phyloP scores from a whole-genome alignment of 2,888 invertebrate species.

The Sycophila texana region DNA sequence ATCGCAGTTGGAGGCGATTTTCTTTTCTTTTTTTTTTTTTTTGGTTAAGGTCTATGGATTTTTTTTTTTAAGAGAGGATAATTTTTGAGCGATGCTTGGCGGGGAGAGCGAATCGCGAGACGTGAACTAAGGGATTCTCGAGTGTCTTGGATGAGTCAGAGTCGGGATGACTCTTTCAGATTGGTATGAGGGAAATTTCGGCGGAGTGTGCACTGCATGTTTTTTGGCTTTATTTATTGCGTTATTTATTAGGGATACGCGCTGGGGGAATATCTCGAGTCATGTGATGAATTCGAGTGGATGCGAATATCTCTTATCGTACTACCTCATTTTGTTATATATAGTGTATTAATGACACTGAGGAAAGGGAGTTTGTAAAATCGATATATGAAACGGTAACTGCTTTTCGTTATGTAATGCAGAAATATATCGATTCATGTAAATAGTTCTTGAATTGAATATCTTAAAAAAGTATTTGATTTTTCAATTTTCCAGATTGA shows the following conservation, averaged over 20 bases:
- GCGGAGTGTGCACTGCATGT: not conserved
- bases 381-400: too few species aligned
- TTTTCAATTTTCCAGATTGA: too few species aligned
- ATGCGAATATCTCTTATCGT: not conserved
- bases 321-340: not conserved
- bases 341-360: too few species aligned
- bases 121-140: slow-evolving; percentile 24
- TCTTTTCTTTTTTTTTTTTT: too few species aligned
- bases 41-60: too few species aligned
- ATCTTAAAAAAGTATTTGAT: too few species aligned
- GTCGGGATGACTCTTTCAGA: slow-evolving; percentile 10
- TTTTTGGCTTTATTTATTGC: slow-evolving; percentile 15
- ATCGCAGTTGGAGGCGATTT: not conserved
- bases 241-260: slow-evolving; percentile 10
- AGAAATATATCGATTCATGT: too few species aligned
- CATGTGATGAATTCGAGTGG: not conserved
- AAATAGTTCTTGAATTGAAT: too few species aligned
- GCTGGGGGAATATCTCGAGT: not conserved
- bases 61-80: too few species aligned
- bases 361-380: too few species aligned
- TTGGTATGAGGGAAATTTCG: slow-evolving; percentile 2
- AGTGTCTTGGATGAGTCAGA: slow-evolving; percentile 31
- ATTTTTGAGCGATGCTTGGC: not conserved
- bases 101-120: not conserved
- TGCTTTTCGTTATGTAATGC: too few species aligned